Evolutionary conservation across 2,888 invertebrate genomes (phyloP).

Genomic region (Lasioglossum marginatum): DNA sequence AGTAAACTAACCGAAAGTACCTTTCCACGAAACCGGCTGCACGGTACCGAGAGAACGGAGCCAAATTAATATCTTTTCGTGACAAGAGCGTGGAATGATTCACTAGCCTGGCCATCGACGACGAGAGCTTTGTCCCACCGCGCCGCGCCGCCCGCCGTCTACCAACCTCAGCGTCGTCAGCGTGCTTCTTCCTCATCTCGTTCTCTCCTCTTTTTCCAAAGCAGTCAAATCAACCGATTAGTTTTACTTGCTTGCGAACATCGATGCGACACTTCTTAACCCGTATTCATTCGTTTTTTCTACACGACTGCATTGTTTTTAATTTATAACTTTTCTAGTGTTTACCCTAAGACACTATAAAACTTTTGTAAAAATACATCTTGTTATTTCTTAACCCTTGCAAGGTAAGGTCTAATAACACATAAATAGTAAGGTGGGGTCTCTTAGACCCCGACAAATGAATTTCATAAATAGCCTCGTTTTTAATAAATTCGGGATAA

Average conservation of each 20-base stretch:
- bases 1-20: constrained; percentile 62
- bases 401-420: too few relatives aligned
- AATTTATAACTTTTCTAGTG: neutral
- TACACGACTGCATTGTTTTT: neutral
- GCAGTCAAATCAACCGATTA: neutral
- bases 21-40: constrained; percentile 57
- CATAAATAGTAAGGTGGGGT: too few relatives aligned
- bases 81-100: constrained; percentile 58
- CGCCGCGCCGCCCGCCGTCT: neutral
- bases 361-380: neutral
- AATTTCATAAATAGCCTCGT: too few relatives aligned
- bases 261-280: neutral
- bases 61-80: constrained; percentile 69
- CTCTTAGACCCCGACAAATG: too few relatives aligned
- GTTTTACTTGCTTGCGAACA: neutral
- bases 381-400: neutral
- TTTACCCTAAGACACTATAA: neutral
- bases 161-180: neutral
- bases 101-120: constrained; percentile 39
- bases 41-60: constrained; percentile 28
- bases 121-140: constrained; percentile 27
- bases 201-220: neutral
- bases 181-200: constrained; percentile 13
- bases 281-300: neutral
- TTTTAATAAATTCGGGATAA: too few relatives aligned